These are phyloP conservation scores for Helicolenus hilgendorfi DNA, from an alignment of 2,797 vertebrate genomes.

Conservation along the genomic window DNA sequence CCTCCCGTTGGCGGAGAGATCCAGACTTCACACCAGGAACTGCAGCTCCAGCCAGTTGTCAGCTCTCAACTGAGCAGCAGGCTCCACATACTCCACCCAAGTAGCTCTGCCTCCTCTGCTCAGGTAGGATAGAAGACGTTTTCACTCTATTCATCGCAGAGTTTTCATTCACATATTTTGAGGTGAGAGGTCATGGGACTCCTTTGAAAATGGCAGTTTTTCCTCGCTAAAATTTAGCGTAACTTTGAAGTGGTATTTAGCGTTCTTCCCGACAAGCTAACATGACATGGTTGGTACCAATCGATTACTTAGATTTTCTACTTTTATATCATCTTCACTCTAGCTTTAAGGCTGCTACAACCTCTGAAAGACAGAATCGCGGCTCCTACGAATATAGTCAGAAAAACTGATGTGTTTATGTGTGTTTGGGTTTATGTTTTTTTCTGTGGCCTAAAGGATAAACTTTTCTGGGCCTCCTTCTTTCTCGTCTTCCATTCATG, in stretches of 20 bases:
- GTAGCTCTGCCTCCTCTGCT: conserved; percentile 62
- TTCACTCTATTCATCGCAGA: neutral
- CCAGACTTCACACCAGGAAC: conserved; percentile 52
- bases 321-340: too few relatives aligned
- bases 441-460: neutral
- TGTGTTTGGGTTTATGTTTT: neutral
- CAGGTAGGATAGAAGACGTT: conserved; percentile 60
- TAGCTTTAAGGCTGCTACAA: too few relatives aligned
- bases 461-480: neutral
- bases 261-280: too few relatives aligned
- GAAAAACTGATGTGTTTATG: neutral
- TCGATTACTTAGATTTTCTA: too few relatives aligned
- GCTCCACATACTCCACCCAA: conserved; percentile 59
- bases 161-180: too few relatives aligned
- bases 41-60: conserved; percentile 42
- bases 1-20: conserved; percentile 57
- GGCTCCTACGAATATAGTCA: neutral
- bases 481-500: neutral
- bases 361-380: too few relatives aligned
- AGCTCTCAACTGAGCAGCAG: conserved; percentile 64
- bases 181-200: too few relatives aligned
- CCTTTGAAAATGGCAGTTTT: too few relatives aligned
- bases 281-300: too few relatives aligned
- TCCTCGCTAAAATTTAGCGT: too few relatives aligned
- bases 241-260: too few relatives aligned